phyloP scores from a whole-genome alignment of 1,140 invertebrate species.

The Callitettix versicolor region DNA sequence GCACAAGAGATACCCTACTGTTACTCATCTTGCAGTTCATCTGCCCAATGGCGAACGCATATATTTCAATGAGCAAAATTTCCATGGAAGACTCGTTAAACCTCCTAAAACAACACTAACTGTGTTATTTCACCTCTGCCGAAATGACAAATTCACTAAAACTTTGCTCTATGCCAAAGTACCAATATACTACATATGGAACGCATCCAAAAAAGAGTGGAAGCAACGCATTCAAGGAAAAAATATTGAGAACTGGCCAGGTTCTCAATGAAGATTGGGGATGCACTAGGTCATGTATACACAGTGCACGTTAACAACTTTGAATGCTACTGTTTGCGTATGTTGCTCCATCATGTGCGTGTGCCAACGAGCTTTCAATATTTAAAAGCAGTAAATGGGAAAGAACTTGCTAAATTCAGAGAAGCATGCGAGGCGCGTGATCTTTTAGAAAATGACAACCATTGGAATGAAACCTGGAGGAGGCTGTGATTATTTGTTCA shows the following conservation, averaged over 20 bases:
- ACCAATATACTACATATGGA: background rate
- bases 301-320: no score
- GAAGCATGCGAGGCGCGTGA: no score
- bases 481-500: no score
- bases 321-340: no score
- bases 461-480: no score
- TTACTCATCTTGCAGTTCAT: background rate
- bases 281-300: no score
- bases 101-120: conserved; percentile 21
- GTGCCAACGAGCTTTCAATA: no score
- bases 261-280: no score
- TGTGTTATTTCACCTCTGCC: conserved; percentile 1
- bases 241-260: conserved; percentile 25
- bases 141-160: background rate
- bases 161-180: background rate
- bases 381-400: no score
- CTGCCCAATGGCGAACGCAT: background rate
- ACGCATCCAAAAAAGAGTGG: conserved; percentile 9
- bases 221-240: conserved; percentile 15
- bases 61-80: conserved; percentile 2
- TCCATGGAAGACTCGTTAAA: background rate
- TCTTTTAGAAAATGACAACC: no score
- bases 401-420: no score
- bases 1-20: background rate
- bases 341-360: no score